Conservation (phyloP, 1,140 invertebrate species). For the Mycetomoellerius zeteki region DNA sequence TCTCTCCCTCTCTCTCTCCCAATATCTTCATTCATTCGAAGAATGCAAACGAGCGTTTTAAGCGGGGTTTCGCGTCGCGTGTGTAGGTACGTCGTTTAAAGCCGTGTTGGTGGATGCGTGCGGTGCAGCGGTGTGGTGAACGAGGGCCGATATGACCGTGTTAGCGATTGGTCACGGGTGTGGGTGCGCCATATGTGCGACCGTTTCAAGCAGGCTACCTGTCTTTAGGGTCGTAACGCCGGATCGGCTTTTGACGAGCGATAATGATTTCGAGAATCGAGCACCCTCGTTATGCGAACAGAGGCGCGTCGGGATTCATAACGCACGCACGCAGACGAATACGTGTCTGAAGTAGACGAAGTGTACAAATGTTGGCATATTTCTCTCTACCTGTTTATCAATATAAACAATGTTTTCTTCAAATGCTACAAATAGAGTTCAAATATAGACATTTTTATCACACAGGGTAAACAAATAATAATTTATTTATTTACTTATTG, state of each 20-base stretch:
- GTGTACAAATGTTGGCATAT: conserved; percentile 4
- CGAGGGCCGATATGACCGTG: conserved; percentile 57
- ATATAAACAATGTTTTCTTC: background rate
- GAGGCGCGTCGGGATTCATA: conserved; percentile 25
- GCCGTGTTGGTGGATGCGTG: conserved; percentile 36
- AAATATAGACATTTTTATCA: background rate
- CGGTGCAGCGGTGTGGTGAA: conserved; percentile 20
- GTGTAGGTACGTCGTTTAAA: conserved; percentile 12
- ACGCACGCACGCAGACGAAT: conserved; percentile 16
- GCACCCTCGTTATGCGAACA: conserved; percentile 43
- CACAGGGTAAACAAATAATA: background rate
- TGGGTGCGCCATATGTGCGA: conserved; percentile 61
- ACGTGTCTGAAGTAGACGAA: background rate
- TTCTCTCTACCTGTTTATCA: background rate
- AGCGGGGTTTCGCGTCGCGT: conserved; percentile 12
- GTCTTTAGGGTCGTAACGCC: conserved; percentile 59
- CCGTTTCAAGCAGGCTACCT: conserved; percentile 60
- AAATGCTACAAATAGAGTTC: background rate
- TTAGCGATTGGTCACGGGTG: conserved; percentile 61
- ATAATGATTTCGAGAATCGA: conserved; percentile 56
- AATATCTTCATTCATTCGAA: conserved; percentile 58
- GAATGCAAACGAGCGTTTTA: conserved; percentile 58
- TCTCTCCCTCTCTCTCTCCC: background rate
- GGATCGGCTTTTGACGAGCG: conserved; percentile 53
- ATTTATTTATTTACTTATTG: background rate